phyloP scores from a whole-genome alignment of 1,140 invertebrate species.

The Cydia pomonella region DNA sequence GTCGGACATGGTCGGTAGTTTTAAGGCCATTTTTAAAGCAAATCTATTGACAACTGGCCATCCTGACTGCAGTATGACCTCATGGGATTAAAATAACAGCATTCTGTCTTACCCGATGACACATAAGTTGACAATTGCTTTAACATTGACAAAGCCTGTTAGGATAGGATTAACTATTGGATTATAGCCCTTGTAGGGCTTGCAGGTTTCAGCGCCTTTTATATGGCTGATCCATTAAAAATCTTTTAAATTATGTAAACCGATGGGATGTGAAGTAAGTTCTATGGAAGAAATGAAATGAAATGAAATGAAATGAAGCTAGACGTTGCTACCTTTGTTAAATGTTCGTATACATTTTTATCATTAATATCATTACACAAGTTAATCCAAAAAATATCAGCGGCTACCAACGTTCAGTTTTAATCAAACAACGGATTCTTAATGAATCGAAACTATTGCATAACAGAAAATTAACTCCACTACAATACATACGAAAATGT shows the following conservation, averaged over 20 bases:
- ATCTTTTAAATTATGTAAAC: too few relatives aligned
- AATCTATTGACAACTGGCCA: too few relatives aligned
- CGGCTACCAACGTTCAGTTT: constrained; percentile 1
- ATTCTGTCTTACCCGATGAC: background rate
- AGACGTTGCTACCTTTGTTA: background rate
- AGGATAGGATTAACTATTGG: background rate
- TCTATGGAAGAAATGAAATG: too few relatives aligned
- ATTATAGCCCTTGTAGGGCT: too few relatives aligned
- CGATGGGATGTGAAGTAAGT: too few relatives aligned
- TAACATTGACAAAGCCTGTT: background rate
- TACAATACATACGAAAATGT: background rate
- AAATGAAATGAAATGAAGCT: too few relatives aligned
- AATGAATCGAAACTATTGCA: background rate
- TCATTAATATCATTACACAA: background rate
- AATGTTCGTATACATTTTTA: background rate
- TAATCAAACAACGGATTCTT: background rate
- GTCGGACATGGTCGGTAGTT: too few relatives aligned
- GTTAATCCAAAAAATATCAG: background rate
- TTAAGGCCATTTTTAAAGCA: too few relatives aligned
- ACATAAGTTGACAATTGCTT: background rate
- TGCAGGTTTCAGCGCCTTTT: too few relatives aligned
- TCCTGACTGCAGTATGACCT: background rate
- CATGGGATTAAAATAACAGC: background rate
- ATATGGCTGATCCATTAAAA: too few relatives aligned
- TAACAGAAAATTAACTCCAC: background rate